Base-by-base conservation (phyloP, 2,797 vertebrate genomes). In the Hemitrygon akajei region DNA sequence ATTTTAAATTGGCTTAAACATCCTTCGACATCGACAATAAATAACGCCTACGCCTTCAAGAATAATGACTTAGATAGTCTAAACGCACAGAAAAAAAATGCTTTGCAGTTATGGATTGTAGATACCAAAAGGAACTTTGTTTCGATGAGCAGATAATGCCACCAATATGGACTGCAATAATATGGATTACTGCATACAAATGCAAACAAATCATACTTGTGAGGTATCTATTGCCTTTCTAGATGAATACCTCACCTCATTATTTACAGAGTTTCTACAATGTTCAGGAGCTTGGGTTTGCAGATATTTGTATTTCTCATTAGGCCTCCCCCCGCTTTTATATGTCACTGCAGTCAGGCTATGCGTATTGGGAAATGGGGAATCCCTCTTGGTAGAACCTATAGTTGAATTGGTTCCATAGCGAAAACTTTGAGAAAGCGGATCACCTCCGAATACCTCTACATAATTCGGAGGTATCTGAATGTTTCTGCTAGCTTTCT, bases 401-500 rank as follows among this genome's bases (percentile, higher is more conserved):
- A 76, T 75, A 75, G 91, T 93, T 30, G 91, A 93, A 93, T 56
- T 75, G 14, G 91, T 75, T 22, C 69, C 91, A 25, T 93, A 93
- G 37, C 91, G 91, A 71, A 93, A 93, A 93, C 91, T 93, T 73
- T 93, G 91, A 30, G 91, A 93, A n/a, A 93, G 91, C 0, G 91
- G 91, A 11, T 93, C 91, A 5, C 91, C 91, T 56, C 91, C 91
- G 16, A 93, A 93, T 10, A 93, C 91, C 27, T 93, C 91, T 37
- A 93, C 91, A 76, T 93, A 93, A 56, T 93, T 93, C 27, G 91
- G 91, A 56, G 91, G 91, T 56, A 93, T 93, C 71, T 93, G 91
- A 47, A 93, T 76, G 40, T 93, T 93, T 76, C 91, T 93, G 40
- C 91, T 93, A 37, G 91, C 91, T 75, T 75, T 93, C 34, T 93